Conservation (phyloP, 2,113 vertebrate genomes). For the Phoxinus phoxinus region DNA sequence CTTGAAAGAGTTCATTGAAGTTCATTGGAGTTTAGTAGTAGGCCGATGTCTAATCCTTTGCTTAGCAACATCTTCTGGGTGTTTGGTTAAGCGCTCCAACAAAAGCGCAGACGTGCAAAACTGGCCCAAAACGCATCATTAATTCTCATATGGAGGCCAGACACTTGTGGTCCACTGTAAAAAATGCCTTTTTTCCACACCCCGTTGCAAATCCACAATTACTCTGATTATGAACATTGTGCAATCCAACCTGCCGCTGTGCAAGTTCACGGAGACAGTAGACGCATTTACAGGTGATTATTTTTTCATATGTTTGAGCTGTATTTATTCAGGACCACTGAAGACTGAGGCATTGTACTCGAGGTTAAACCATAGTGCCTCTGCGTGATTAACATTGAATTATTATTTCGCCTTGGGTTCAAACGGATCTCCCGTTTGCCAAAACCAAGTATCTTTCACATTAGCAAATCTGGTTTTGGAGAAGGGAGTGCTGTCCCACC, state of each 20-base stretch:
- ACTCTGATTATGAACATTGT: conserved; percentile 52
- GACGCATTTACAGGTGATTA: conserved; percentile 54
- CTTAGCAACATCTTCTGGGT: conserved; percentile 49
- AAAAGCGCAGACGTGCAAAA: conserved; percentile 55
- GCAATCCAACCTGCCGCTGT: conserved; percentile 39
- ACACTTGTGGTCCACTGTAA: conserved; percentile 44
- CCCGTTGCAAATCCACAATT: conserved; percentile 51
- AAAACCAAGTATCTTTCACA: conserved; percentile 50
- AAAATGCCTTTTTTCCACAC: conserved; percentile 48
- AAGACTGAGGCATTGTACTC: conserved; percentile 51
- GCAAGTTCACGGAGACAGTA: conserved; percentile 44
- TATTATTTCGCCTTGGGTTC: conserved; percentile 39
- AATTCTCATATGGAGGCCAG: conserved; percentile 63
- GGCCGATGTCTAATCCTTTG: conserved; percentile 29
- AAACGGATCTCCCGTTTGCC: conserved; percentile 32
- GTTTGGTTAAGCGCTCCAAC: conserved; percentile 51
- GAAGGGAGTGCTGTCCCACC: neutral
- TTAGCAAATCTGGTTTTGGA: conserved; percentile 29
- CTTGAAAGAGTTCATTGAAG: conserved; percentile 31
- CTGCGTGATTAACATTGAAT: conserved; percentile 44
- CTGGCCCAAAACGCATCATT: conserved; percentile 60
- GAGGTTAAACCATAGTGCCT: conserved; percentile 44
- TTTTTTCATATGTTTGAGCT: conserved; percentile 53
- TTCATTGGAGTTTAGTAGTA: neutral
- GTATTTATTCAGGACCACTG: conserved; percentile 52